phyloP scores from a whole-genome alignment of 1,140 invertebrate genomes.

The Brachionus manjavacas region DNA sequence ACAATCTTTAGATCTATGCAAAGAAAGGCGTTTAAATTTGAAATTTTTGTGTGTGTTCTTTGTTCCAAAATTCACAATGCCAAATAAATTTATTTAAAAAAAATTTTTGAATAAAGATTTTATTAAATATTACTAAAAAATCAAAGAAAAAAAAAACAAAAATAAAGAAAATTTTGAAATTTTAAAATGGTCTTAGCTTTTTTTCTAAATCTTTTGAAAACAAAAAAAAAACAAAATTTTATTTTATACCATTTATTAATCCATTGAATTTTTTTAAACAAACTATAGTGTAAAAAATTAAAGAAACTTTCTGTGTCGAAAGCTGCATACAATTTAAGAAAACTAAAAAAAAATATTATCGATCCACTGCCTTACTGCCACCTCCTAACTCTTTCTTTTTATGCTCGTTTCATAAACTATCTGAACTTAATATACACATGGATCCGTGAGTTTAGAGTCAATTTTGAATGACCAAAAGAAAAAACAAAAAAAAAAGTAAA shows the following conservation, averaged over 20 bases:
- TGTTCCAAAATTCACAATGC: neutral
- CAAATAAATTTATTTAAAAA: neutral
- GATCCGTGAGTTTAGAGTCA: constrained; percentile 10
- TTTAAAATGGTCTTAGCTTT: neutral
- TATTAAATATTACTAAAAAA: neutral
- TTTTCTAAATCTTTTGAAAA: neutral
- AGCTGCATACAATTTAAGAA: constrained; percentile 20
- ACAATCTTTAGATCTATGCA: neutral
- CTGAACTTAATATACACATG: constrained; percentile 31
- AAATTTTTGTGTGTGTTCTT: too few relatives aligned
- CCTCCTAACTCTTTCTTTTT: neutral
- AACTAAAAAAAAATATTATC: constrained; percentile 9
- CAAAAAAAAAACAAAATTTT: neutral
- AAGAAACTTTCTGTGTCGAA: neutral
- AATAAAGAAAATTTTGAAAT: neutral
- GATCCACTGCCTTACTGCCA: neutral
- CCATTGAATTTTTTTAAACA: neutral
- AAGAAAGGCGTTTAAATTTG: too few relatives aligned
- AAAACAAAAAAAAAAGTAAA: too few relatives aligned
- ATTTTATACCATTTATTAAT: constrained; percentile 28
- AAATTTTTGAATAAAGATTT: neutral
- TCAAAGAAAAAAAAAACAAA: neutral
- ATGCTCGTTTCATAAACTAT: neutral
- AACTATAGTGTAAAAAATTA: neutral
- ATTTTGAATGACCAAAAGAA: constrained; percentile 31